A percentile compares a stretch with the other conserved stretches of the same genome.
Conservation (phyloP, 2,888 invertebrate genomes). For the Microplitis deprimator region DNA sequence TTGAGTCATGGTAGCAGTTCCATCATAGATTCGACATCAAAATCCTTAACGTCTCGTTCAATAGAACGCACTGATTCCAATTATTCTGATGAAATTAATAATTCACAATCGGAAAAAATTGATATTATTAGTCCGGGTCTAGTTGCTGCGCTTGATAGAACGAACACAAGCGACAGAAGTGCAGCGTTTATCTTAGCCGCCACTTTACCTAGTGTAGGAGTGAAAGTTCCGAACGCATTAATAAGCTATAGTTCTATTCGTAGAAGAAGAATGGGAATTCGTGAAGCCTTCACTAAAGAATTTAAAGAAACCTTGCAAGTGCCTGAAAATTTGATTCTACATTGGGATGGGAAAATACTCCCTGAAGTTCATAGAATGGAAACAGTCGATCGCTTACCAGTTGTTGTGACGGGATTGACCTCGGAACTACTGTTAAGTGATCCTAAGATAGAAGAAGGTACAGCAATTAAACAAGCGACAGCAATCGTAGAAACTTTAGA, state of each 20-base stretch:
- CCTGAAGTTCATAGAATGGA: conserved; percentile 34
- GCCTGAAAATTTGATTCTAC: conserved; percentile 24
- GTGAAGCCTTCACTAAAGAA: conserved; percentile 24
- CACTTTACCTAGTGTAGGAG: background rate
- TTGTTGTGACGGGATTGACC: conserved; percentile 37
- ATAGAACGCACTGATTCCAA: no score
- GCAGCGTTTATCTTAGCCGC: conserved; percentile 16
- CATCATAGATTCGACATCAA: no score
- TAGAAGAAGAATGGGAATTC: conserved; percentile 14
- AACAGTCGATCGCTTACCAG: conserved; percentile 42
- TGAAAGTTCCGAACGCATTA: background rate
- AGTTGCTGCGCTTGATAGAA: conserved; percentile 22
- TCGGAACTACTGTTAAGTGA: conserved; percentile 45
- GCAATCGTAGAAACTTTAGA: conserved; percentile 38
- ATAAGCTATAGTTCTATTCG: conserved; percentile 16
- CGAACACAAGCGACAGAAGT: conserved; percentile 10
- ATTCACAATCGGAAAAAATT: conserved; percentile 13
- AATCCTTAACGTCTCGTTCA: no score
- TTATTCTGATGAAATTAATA: no score
- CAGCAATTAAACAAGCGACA: conserved; percentile 42
- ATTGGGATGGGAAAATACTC: conserved; percentile 48
- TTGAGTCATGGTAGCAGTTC: no score
- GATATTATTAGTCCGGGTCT: conserved; percentile 18
- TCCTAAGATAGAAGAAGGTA: conserved; percentile 41
- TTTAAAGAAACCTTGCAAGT: conserved; percentile 16